Percentiles rank a stretch among this genome's conserved stretches.
Evolutionary conservation across 1,140 invertebrate species (phyloP).

Genomic region (Doryteuthis pealeii): DNA sequence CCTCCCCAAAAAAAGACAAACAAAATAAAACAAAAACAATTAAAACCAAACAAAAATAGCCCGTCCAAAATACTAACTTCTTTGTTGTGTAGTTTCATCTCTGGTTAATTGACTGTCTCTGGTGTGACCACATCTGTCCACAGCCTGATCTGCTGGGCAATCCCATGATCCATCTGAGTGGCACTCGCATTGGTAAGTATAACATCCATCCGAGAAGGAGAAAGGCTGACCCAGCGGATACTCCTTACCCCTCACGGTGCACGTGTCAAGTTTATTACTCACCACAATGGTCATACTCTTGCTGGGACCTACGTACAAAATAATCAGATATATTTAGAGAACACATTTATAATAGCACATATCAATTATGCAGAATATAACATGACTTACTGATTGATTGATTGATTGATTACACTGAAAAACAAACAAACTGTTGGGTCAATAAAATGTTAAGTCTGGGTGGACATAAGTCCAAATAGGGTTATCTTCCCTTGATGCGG

Average conservation of each 20-base stretch:
- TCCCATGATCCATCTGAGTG: conserved; percentile 24
- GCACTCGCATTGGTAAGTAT: conserved; percentile 14
- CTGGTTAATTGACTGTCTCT: conserved; percentile 12
- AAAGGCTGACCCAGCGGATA: conserved; percentile 27
- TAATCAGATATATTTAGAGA: too few species aligned
- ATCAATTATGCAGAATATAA: conserved; percentile 31
- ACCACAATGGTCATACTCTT: conserved; percentile 15
- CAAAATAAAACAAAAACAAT: too few species aligned
- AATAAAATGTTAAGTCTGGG: too few species aligned
- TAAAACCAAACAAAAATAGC: too few species aligned
- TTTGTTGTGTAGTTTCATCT: conserved; percentile 36
- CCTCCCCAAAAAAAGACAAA: too few species aligned
- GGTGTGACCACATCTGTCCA: conserved; percentile 9
- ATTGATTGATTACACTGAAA: too few species aligned
- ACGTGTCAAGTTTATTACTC: conserved; percentile 20
- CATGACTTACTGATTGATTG: too few species aligned
- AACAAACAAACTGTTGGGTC: too few species aligned
- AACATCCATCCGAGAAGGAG: conserved; percentile 27
- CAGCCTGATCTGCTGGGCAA: conserved; percentile 21
- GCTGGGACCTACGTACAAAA: background rate
- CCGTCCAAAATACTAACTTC: conserved; percentile 43
- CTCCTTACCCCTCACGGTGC: conserved; percentile 22
- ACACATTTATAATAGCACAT: conserved; percentile 18
- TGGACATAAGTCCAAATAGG: too few species aligned
- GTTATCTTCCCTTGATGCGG: too few species aligned